These are phyloP conservation scores for Amblyteles armatorius DNA, from an alignment of 2,888 invertebrate genomes.

Conservation along the genomic window DNA sequence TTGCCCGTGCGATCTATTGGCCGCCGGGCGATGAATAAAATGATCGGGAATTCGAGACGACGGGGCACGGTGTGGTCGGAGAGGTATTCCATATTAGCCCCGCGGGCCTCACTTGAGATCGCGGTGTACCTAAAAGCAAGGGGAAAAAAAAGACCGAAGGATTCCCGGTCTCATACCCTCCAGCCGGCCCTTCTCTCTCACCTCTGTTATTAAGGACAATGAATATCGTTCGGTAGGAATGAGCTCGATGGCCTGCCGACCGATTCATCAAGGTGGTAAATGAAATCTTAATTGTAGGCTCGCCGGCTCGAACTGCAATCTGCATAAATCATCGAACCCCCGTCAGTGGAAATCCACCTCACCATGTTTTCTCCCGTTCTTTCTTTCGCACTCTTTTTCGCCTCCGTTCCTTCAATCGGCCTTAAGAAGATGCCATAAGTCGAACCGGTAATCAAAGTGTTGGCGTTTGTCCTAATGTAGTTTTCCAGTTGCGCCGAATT, in stretches of 20 bases:
- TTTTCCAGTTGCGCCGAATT: neutral
- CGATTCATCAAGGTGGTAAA: constrained; percentile 75
- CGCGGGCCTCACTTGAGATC: constrained; percentile 45
- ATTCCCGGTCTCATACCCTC: constrained; percentile 53
- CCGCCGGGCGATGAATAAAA: constrained; percentile 59
- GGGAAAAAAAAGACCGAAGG: constrained; percentile 36
- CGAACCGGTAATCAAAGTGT: neutral
- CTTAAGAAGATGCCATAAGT: neutral
- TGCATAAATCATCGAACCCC: constrained; percentile 75
- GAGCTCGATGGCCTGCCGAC: constrained; percentile 52
- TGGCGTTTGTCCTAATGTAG: neutral
- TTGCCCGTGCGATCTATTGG: constrained; percentile 37
- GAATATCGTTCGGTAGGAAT: constrained; percentile 74
- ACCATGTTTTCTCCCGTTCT: constrained; percentile 31
- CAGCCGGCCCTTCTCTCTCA: constrained; percentile 65
- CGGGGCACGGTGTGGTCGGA: constrained; percentile 13
- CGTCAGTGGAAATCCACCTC: constrained; percentile 24
- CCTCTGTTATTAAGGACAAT: constrained; percentile 76
- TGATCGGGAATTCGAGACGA: constrained; percentile 62
- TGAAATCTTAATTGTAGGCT: constrained; percentile 80
- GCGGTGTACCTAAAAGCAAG: constrained; percentile 35
- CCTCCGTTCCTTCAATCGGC: neutral
- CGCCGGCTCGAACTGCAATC: constrained; percentile 73
- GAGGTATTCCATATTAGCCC: constrained; percentile 55
- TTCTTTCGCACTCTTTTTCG: constrained; percentile 29